These are phyloP conservation scores for Entosphenus tridentatus DNA, from an alignment of 2,113 vertebrate species.

Conservation along the genomic window DNA sequence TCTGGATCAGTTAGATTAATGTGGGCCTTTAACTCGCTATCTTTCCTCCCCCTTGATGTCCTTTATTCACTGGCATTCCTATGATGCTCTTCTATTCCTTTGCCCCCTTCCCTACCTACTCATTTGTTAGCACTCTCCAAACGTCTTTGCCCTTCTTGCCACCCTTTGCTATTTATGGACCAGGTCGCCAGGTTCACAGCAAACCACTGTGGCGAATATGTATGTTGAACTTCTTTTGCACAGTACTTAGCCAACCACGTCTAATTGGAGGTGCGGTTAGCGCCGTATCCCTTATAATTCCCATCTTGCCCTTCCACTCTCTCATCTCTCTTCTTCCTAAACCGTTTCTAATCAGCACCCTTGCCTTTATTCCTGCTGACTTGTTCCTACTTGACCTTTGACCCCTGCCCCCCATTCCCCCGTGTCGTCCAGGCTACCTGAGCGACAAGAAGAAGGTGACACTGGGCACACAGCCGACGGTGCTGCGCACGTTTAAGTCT, in stretches of 20 bases:
- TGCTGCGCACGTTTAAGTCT: conserved; percentile 78
- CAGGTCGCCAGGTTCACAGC: background rate
- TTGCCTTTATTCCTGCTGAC: no score
- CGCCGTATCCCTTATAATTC: background rate
- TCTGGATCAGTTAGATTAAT: no score
- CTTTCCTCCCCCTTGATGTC: background rate
- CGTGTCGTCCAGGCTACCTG: conserved; percentile 32
- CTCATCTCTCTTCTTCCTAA: background rate
- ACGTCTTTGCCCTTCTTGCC: background rate
- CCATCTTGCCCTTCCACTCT: rapidly evolving
- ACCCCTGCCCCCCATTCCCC: background rate
- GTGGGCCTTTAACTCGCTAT: no score
- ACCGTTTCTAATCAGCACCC: no score
- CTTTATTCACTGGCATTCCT: background rate
- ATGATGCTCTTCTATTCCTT: background rate
- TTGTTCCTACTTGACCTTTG: background rate
- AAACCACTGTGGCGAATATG: no score
- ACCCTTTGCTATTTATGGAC: background rate
- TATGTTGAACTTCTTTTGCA: no score
- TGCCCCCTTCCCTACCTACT: background rate
- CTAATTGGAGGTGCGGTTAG: no score
- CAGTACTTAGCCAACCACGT: no score
- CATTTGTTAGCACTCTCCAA: background rate
- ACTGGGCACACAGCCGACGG: conserved; percentile 79
- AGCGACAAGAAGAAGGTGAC: conserved; percentile 95